Evolutionary conservation across 64 coral and sea anemone species (phyloP), one percentile per base, ranked within the genome.

Genomic region (Dendronephthya gigantea): DNA sequence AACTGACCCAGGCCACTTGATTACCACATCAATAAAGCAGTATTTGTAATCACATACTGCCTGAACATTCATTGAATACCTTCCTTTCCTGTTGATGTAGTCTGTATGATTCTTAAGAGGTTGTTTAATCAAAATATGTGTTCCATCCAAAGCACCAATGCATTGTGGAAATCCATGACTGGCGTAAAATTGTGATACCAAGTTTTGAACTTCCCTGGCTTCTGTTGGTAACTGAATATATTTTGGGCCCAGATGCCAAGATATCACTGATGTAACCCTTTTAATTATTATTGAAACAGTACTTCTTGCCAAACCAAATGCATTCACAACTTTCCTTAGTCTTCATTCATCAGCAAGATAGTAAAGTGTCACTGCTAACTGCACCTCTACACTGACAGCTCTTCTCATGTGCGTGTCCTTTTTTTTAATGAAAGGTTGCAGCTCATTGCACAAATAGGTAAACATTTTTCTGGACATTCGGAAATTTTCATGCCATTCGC

Each of bases 401-500:
- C n/a, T n/a, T n/a, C n/a, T n/a, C n/a, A n/a, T n/a, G n/a, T n/a
- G n/a, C n/a, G n/a, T n/a, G n/a, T n/a, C n/a, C n/a, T n/a, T n/a
- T n/a, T n/a, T n/a, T n/a, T n/a, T n/a, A n/a, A n/a, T n/a, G n/a
- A n/a, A n/a, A n/a, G n/a, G n/a, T n/a, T n/a, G n/a, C n/a, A n/a
- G n/a, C n/a, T n/a, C n/a, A n/a, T n/a, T n/a, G n/a, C n/a, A n/a
- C n/a, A n/a, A n/a, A n/a, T 88, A 49, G n/a, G 27, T 7, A 41
- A 88, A 88, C 28, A 40, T 81, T 48, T 88, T 40, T 17, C 14
- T 69, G 13, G 66, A 45, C 86, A 82, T 88, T 45, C 86, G 69
- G 86, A 88, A 88, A 88, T 88, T 82, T 32, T 88, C 23, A n/a
- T 76, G 48, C 69, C 86, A 88, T 47, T 88, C 86, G 32, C 81